These are phyloP conservation scores for Fringilla coelebs DNA, from an alignment of 2,797 vertebrate species.

Conservation along the genomic window DNA sequence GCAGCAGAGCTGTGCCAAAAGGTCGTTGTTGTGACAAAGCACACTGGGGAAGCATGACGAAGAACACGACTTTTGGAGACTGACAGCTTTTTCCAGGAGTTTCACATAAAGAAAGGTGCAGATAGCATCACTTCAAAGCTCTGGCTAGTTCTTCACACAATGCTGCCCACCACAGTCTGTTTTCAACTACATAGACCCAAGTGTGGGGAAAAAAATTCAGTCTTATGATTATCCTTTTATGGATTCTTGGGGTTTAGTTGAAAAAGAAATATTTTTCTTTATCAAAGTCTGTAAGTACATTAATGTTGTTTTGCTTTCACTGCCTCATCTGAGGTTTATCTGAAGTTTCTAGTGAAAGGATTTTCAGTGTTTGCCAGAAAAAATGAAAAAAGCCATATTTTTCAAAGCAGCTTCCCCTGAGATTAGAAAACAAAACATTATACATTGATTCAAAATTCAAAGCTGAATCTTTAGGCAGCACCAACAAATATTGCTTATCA, in stretches of 20 bases:
- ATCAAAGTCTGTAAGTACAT: background rate
- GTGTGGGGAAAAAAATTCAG: background rate
- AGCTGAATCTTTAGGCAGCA: background rate
- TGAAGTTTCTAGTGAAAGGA: background rate
- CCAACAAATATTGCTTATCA: background rate
- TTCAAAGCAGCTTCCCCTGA: background rate
- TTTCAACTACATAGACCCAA: background rate
- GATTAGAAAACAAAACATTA: background rate
- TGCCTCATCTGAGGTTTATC: background rate
- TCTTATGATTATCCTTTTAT: background rate
- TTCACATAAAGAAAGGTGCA: background rate
- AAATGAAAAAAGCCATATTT: accelerated
- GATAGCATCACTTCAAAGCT: background rate
- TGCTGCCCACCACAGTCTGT: background rate
- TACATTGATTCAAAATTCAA: background rate
- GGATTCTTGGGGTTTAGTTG: background rate
- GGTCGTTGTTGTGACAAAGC: background rate
- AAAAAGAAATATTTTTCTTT: background rate
- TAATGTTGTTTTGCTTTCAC: background rate
- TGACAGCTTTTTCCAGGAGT: background rate
- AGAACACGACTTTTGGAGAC: background rate
- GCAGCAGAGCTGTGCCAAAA: background rate
- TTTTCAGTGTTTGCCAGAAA: background rate
- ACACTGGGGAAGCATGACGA: background rate
- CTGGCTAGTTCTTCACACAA: background rate